Base-by-base conservation (phyloP, 2,113 vertebrate genomes). In the Mobula birostris region DNA sequence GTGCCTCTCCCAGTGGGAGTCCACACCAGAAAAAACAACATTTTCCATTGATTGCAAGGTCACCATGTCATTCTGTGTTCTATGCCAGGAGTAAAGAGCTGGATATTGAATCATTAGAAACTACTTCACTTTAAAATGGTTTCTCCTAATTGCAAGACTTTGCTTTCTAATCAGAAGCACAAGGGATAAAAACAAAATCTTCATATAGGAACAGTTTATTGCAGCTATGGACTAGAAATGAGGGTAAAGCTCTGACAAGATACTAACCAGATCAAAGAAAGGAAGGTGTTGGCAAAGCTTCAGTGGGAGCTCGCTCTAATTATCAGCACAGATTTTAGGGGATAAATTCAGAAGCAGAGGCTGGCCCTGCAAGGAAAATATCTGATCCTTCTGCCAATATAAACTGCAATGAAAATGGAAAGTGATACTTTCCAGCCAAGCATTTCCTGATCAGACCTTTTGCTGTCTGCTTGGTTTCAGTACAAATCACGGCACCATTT, bases 361-460 rank as follows among this genome's bases (percentile, higher is more conserved):
- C 83, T 95, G 94, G 48, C 95, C 95, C 94, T 77, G 94, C 95
- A 94, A 95, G 94, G 94, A 96, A 95, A 96, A 95, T 94, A 94
- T 87, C 19, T 94, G 95, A 95, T n/a, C 7, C 92, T 94, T 68
- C 94, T 96, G 96, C 95, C 96, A 96, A 96, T 95, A 95, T 95
- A 95, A 97, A 95, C 95, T 78, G 95, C 78, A 95, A 94, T 94
- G 82, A 95, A 96, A 95, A 85, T 95, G 95, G 95, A 95, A 96
- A 95, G n/a, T 77, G 93, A 91, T 95, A 95, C 94, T 94, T 95
- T 95, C 95, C 95, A 96, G 95, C 95, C 94, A 96, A 96, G 95
- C 95, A 96, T 95, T 97, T 97, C 96, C 95, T 96, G 95, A 94
- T 66, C 94, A 94, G 78, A 92, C 94, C 94, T 94, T 77, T 93